Conservation (phyloP, 2,888 invertebrate species). For the Scelioninae gen. 1 region DNA sequence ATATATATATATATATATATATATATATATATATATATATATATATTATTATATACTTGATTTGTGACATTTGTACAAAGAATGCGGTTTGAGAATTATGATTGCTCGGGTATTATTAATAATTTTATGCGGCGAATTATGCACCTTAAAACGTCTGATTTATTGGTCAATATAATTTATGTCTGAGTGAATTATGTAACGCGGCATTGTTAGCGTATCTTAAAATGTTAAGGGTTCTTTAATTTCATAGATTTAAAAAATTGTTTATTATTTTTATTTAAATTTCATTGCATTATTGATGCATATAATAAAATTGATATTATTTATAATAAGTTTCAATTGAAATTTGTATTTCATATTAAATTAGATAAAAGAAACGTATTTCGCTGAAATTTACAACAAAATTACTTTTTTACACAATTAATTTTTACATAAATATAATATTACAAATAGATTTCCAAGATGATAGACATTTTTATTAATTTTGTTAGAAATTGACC, state of each 20-base stretch:
- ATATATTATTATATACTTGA: background rate
- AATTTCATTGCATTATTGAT: background rate
- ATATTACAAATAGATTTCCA: no score
- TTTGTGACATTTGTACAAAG: background rate
- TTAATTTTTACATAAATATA: no score
- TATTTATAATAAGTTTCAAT: background rate
- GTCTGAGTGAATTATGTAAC: background rate
- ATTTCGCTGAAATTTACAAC: no score
- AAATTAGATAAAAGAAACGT: no score
- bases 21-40: no score
- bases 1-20: no score
- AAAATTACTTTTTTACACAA: no score
- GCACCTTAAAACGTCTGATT: background rate
- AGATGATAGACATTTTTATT: no score
- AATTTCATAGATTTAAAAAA: background rate
- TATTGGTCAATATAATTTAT: conserved; percentile 12
- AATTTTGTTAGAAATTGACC: no score
- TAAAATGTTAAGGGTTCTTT: conserved; percentile 22
- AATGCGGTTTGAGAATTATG: background rate
- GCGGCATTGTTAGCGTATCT: conserved; percentile 15
- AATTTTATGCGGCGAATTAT: background rate
- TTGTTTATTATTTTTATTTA: background rate
- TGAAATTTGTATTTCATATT: background rate
- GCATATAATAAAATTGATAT: background rate
- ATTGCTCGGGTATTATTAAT: background rate